These are phyloP conservation scores for Periphyllus acericola DNA, from an alignment of 2,888 invertebrate genomes.

Conservation along the genomic window DNA sequence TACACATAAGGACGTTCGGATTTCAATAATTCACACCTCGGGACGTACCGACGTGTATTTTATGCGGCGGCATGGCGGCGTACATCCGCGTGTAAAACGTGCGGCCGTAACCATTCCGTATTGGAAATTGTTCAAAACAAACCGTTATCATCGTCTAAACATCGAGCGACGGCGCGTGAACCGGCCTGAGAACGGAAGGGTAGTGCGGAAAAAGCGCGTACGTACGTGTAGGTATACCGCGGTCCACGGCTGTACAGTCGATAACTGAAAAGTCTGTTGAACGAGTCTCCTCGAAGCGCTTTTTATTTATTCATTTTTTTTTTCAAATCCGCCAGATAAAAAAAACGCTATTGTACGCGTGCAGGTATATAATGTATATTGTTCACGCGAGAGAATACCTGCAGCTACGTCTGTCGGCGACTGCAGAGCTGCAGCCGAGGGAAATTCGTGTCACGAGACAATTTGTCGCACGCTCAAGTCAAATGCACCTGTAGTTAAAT, in stretches of 20 bases:
- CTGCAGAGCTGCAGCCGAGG: too few species aligned
- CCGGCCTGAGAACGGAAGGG: neutral
- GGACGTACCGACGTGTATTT: neutral
- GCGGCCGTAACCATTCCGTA: neutral
- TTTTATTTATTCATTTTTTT: neutral
- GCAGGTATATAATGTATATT: neutral
- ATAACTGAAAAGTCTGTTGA: neutral
- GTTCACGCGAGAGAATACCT: neutral
- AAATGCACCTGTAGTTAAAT: too few species aligned
- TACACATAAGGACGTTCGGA: neutral
- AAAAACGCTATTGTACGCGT: neutral
- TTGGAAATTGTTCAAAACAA: slow-evolving; percentile 23
- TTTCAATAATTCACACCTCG: slow-evolving; percentile 40
- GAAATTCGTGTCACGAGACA: too few species aligned
- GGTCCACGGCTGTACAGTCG: neutral
- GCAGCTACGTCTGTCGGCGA: too few species aligned
- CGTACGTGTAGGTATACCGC: too few species aligned
- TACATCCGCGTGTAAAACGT: neutral
- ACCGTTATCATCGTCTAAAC: neutral
- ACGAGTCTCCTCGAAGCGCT: neutral
- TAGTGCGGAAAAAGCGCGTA: neutral
- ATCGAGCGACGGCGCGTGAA: neutral
- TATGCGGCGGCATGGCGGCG: too few species aligned
- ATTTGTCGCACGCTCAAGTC: too few species aligned
- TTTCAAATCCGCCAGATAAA: neutral